These are phyloP conservation scores for Anarsia innoxiella DNA, from an alignment of 2,888 invertebrate species.

Conservation along the genomic window DNA sequence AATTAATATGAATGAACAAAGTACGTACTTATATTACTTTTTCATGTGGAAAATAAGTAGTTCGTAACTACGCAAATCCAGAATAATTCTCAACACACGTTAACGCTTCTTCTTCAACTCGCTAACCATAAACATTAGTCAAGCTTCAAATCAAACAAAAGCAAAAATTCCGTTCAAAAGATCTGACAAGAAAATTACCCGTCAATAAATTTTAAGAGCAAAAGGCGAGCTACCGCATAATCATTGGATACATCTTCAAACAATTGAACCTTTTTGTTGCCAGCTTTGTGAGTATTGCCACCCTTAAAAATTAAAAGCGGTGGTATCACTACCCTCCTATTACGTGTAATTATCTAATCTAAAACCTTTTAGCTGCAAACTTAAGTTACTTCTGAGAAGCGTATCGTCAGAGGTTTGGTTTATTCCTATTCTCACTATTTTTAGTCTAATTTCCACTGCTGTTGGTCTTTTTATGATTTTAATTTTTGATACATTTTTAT, in stretches of 20 bases:
- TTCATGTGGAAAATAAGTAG: too few species aligned
- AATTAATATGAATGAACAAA: too few species aligned
- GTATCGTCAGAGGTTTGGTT: constrained; percentile 27
- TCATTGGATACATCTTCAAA: constrained; percentile 49
- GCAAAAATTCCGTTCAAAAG: constrained; percentile 15
- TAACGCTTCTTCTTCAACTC: too few species aligned
- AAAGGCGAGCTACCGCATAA: constrained; percentile 55
- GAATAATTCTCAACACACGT: too few species aligned
- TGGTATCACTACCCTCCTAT: constrained; percentile 47
- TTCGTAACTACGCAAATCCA: too few species aligned
- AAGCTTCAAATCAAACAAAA: constrained; percentile 16
- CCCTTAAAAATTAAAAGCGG: constrained; percentile 35
- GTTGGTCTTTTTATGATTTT: too few species aligned
- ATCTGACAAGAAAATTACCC: constrained; percentile 52
- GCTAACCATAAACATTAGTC: constrained; percentile 15
- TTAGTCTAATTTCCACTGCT: too few species aligned
- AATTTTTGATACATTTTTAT: too few species aligned
- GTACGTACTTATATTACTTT: too few species aligned
- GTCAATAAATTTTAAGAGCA: constrained; percentile 32
- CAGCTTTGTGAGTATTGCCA: constrained; percentile 23
- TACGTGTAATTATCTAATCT: constrained; percentile 71
- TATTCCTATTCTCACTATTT: constrained; percentile 4
- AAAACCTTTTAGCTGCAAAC: constrained; percentile 69
- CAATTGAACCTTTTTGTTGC: too few species aligned
- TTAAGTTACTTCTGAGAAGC: constrained; percentile 64